A percentile compares a stretch with the other conserved stretches of the same genome.
Evolutionary conservation across 2,113 vertebrate genomes (phyloP).

Genomic region (Stictonetta naevosa): DNA sequence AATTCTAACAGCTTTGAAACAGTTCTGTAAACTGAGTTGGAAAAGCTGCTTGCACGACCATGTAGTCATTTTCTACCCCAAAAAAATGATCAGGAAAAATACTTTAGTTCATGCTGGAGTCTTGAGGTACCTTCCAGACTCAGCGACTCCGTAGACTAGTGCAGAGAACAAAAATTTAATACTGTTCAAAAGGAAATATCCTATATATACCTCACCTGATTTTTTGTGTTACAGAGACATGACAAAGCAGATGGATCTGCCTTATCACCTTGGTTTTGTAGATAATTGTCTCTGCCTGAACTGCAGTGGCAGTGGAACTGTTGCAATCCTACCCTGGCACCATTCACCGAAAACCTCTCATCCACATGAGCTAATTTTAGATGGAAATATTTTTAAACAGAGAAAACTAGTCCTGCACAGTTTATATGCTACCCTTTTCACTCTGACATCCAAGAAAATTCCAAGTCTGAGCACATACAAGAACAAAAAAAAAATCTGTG

Average conservation of each 20-base stretch:
- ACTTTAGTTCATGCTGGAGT: not conserved
- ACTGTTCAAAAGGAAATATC: not conserved
- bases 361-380: not conserved
- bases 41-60: not conserved
- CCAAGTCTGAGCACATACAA: not conserved
- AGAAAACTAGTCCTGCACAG: not conserved
- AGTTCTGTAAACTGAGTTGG: not conserved
- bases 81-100: not conserved
- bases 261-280: not conserved
- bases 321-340: not conserved
- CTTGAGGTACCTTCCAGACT: not conserved
- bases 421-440: not conserved
- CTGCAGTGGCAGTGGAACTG: not conserved
- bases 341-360: not conserved
- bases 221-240: slow-evolving; percentile 5
- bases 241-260: not conserved
- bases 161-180: not conserved
- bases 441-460: not conserved
- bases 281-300: not conserved
- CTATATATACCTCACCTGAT: not conserved
- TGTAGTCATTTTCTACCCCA: not conserved
- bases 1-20: not conserved
- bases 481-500: not conserved
- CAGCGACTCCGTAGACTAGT: not conserved
- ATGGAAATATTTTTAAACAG: not conserved